Evolutionary conservation across 2,113 vertebrate species (phyloP).

Genomic region (Leptobrachium leishanense): DNA sequence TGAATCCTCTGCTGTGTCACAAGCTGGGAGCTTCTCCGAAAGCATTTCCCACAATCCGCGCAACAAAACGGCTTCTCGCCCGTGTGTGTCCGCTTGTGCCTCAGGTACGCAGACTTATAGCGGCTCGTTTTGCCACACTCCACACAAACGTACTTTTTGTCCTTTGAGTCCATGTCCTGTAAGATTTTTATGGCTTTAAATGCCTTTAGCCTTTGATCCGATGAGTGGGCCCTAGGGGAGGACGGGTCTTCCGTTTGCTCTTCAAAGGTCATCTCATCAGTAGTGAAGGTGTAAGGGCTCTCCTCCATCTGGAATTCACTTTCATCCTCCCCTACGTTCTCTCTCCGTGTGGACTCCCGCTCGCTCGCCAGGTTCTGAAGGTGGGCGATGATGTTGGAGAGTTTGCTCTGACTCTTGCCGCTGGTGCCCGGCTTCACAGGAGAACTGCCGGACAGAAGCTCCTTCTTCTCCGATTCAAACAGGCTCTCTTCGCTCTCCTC

Average conservation of each 20-base stretch:
- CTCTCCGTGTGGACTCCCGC: constrained; percentile 29
- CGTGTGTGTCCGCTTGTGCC: constrained; percentile 50
- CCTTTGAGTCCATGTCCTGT: constrained; percentile 34
- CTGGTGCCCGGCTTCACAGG: not conserved
- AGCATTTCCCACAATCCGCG: constrained; percentile 48
- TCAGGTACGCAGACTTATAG: constrained; percentile 35
- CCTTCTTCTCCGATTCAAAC: constrained; percentile 9
- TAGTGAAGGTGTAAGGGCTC: constrained; percentile 5
- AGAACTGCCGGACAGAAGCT: not conserved
- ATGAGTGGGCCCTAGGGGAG: constrained; percentile 18
- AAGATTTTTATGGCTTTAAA: constrained; percentile 45
- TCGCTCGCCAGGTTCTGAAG: constrained; percentile 41
- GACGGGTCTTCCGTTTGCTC: not conserved
- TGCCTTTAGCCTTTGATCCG: constrained; percentile 34
- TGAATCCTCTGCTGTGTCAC: constrained; percentile 50
- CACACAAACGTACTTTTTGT: constrained; percentile 43
- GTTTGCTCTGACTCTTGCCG: constrained; percentile 16
- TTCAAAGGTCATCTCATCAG: constrained; percentile 1
- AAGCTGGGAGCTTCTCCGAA: constrained; percentile 46
- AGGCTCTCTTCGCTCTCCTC: constrained; percentile 32
- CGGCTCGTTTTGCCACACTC: constrained; percentile 45
- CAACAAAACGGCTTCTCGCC: constrained; percentile 50
- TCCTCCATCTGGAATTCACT: constrained; percentile 13
- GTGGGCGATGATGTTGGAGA: constrained; percentile 39
- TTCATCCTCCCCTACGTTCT: not conserved